Evolutionary conservation across 2,797 vertebrate species (phyloP).

Genomic region (Saguinus oedipus): DNA sequence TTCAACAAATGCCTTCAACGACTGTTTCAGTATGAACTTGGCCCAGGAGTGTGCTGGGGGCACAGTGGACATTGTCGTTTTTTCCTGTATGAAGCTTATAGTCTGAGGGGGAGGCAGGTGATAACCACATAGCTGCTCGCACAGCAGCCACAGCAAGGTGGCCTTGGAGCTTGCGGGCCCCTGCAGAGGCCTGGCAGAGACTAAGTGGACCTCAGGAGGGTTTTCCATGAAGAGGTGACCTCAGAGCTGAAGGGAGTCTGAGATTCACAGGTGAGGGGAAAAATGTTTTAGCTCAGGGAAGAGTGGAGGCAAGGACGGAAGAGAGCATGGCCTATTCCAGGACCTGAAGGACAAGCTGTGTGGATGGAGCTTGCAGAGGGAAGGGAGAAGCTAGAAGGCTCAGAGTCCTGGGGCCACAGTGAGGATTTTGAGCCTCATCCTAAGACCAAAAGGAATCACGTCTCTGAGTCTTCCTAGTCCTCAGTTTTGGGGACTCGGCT

Average conservation of each 20-base stretch:
- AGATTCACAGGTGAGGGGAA: neutral
- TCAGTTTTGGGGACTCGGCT: neutral
- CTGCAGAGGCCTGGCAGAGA: neutral
- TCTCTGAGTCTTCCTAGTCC: neutral
- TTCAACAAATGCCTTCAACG: neutral
- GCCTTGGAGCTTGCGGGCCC: neutral
- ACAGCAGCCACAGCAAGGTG: neutral
- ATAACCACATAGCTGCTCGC: neutral
- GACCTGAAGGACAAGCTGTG: neutral
- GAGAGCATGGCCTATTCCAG: too few species aligned
- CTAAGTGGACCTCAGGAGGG: rapidly evolving
- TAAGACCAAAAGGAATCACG: neutral
- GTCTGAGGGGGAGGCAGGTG: too few species aligned
- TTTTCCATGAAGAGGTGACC: neutral
- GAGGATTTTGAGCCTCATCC: neutral
- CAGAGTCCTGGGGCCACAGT: neutral
- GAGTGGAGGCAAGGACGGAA: neutral
- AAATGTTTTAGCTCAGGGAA: neutral
- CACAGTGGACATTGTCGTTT: neutral
- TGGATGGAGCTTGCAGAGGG: neutral
- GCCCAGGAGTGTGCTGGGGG: neutral
- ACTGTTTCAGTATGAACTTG: neutral
- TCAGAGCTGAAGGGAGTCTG: neutral
- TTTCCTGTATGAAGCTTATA: neutral
- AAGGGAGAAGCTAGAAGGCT: neutral